A percentile compares a stretch with the other conserved stretches of the same genome.
Evolutionary conservation across 2,797 vertebrate species (phyloP).

Genomic region (Periparus ater): DNA sequence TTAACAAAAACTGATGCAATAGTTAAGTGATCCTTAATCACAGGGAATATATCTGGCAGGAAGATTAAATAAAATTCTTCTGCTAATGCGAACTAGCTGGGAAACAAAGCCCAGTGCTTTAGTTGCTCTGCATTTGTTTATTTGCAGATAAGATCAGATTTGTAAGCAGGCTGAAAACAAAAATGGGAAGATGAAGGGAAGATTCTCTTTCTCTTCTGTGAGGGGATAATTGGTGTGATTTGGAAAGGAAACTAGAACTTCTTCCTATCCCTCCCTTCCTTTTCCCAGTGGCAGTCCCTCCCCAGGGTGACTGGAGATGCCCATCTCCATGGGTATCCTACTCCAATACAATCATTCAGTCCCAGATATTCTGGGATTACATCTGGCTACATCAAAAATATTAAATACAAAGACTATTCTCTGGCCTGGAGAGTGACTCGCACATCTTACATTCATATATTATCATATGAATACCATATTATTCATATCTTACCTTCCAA

Average conservation of each 20-base stretch:
- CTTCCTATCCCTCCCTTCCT: background rate
- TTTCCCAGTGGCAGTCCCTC: background rate
- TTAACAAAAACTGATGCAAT: background rate
- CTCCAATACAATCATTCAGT: background rate
- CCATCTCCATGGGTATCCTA: background rate
- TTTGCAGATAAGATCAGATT: slow-evolving; percentile 17
- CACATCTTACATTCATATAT: background rate
- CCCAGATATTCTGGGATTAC: background rate
- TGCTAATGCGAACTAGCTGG: slow-evolving; percentile 37
- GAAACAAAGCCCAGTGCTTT: slow-evolving; percentile 1
- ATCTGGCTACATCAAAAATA: background rate
- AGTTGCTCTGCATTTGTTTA: slow-evolving; percentile 14
- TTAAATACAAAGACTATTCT: background rate
- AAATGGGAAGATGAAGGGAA: background rate
- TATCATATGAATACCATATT: too few species aligned
- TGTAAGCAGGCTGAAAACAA: background rate
- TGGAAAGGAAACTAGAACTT: background rate
- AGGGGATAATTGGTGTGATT: background rate
- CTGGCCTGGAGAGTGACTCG: background rate
- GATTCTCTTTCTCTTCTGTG: background rate
- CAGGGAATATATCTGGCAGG: slow-evolving; percentile 21
- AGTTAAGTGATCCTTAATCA: slow-evolving; percentile 2
- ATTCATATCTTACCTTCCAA: background rate
- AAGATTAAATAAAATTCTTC: slow-evolving; percentile 44
- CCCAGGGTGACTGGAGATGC: background rate